Evolutionary conservation across 1,140 invertebrate genomes (phyloP), one percentile per base, ranked within the genome.

Genomic region (Protaetia brevitarsis): DNA sequence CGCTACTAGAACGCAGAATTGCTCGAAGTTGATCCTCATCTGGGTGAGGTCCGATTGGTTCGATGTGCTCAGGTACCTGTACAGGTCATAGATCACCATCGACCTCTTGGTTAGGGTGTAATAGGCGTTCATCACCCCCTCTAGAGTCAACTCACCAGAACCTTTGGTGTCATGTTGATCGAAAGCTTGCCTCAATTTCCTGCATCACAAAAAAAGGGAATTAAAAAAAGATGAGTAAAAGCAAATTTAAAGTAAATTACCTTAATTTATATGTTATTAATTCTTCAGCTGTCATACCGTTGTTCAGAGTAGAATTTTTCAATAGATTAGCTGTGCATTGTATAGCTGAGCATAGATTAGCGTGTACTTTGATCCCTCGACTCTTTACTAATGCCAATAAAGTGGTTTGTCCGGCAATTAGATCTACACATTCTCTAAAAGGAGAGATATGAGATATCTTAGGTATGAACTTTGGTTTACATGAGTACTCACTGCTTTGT

Each of bases 401-500:
- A 66, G 85, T 84, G 61, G 83, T 81, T 67, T 87, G 84, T 66
- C 86, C 86, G 65, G 85, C 78, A 64, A 82, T 81, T 64, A 88
- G 72, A 77, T 87, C 86, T 71, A 85, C 77, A 77, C 86, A 88
- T 77, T 88, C 87, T 76, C 87, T 88, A 74, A 5, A 78, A 78
- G 71, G 19, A 63, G 26, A 23, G 5, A 58, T 28, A 58, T 58
- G n/a, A 28, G 23, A 57, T n/a, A 34, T 10, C 36, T 36, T 61
- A 34, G n/a, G n/a, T 29, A 34, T 16, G 36, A 61, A 1, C 16
- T n/a, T n/a, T n/a, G n/a, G n/a, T n/a, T n/a, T 2, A 2, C 3
- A 58, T 58, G 19, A 23, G 5, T 19, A 84, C 86, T 85, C 76
- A 94, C 93, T 87, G 86, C 70, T 88, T 83, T 37, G 89, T 88